These are phyloP conservation scores for Bovichtus diacanthus DNA, from an alignment of 2,797 vertebrate species.

Conservation along the genomic window DNA sequence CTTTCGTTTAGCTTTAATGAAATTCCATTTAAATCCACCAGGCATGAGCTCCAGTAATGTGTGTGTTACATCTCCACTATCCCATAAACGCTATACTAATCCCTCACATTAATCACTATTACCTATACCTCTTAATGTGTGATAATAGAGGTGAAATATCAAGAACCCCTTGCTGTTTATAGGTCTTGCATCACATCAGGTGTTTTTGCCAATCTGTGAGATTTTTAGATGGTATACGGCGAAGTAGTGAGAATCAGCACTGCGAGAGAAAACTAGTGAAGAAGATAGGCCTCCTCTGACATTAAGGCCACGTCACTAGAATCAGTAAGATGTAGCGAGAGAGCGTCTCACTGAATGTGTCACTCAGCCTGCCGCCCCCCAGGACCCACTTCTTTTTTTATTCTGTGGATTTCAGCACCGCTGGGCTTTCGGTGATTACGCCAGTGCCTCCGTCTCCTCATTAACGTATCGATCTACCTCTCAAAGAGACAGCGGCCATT, in stretches of 20 bases:
- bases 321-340: constrained; percentile 30
- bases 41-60: constrained; percentile 54
- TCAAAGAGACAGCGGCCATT: constrained; percentile 62
- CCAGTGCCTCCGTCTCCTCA: constrained; percentile 62
- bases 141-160: constrained; percentile 24
- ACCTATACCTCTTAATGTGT: constrained; percentile 20
- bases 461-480: constrained; percentile 72
- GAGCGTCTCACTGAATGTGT: constrained; percentile 38
- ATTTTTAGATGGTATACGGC: not conserved
- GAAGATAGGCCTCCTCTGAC: constrained; percentile 25
- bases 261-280: constrained; percentile 1
- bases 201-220: constrained; percentile 2
- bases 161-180: constrained; percentile 9
- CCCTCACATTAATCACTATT: constrained; percentile 53
- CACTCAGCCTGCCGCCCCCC: constrained; percentile 49
- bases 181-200: not conserved
- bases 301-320: constrained; percentile 49
- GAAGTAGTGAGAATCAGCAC: constrained; percentile 4
- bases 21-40: constrained; percentile 70
- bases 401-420: constrained; percentile 71
- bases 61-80: constrained; percentile 51
- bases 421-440: constrained; percentile 63
- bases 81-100: constrained; percentile 58
- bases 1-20: constrained; percentile 71
- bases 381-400: constrained; percentile 49